Evolutionary conservation across 2,797 vertebrate genomes (phyloP), one percentile per base, ranked within the genome.

Genomic region (Sparidentex hasta): DNA sequence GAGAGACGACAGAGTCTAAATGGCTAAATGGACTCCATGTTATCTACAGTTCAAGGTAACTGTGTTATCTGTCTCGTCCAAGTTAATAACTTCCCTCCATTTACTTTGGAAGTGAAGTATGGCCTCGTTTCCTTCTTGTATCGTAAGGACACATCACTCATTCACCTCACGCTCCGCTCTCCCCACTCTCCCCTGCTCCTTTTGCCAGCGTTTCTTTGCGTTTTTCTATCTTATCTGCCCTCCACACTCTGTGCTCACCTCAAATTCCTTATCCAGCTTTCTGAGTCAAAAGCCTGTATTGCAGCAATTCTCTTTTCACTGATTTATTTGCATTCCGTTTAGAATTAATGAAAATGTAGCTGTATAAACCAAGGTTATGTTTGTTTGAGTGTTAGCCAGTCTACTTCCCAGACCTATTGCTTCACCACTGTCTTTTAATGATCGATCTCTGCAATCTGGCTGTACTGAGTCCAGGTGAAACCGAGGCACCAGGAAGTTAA

Each of bases 71-170:
- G 69, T 74, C 83, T 80, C 47, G 20, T 85, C 79, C 90, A 87
- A 82, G 83, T 93, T 94, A 94, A 91, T 94, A 90, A 90, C 94
- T 89, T 93, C 81, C 84, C 87, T 90, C 77, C 78, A 81, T 90
- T 93, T 91, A 58, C 82, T 87, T 80, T 81, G 84, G 80, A 89
- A 82, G 81, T 84, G 76, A 82, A 87, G 76, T 67, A 71, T 84
- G 83, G 76, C 84, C 90, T 80, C 18, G 48, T 87, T 90, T 90
- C 83, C 82, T 76, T 76, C 72, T 79, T 65, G 74, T 83, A 70
- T 86, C 87, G 57, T 61, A 43, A 83, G 80, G 87, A 77, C 87
- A 85, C 87, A 87, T 91, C 89, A 76, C 73, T 90, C 89, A 84
- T 89, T 92, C 91, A 84, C 77, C 85, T 81, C 88, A 70, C 20